Base-by-base conservation (phyloP, 2,888 invertebrate genomes). In the Troides aeacus region DNA sequence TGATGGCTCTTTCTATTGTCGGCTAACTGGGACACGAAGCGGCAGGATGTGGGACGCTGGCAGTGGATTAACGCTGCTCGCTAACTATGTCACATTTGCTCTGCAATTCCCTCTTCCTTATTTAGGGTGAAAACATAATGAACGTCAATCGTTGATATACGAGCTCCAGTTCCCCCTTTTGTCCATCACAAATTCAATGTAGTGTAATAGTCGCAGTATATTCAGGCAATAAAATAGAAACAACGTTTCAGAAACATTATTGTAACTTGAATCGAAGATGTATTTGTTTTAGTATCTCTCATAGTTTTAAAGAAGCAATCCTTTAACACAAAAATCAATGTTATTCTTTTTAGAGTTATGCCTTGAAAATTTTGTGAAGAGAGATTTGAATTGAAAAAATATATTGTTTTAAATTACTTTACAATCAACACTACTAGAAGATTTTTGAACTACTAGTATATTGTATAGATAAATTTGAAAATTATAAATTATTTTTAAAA, bases 1-100 rank as follows among this genome's bases (percentile, higher is more conserved):
- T 87, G 87, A 89, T 90, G 84, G 87, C 83, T 81, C 83, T 83
- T 73, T 74, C 73, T 72, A 76, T 77, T 84, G 83, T 81, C 71
- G 77, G 84, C 86, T 87, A 86, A 88, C 82, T 78, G 72, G 81
- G 78, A 77, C 81, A 80, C 77, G 81, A 66, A 72, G 70, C 69
- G 73, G 67, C 86, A 76, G 80, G 78, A 79, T 78, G 76, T 76
- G 73, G 77, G 74, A 75, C 77, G 72, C 61, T 71, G 71, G 72
- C 70, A 72, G 64, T 42, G 76, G 77, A 78, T 78, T 77, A 77
- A 74, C 74, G 76, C 76, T 73, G 74, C 73, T 74, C 71, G 73
- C 76, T 74, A 74, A 77, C 75, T 72, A 63, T 72, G 69, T 70
- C 72, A 72, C 71, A 72, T 74, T 73, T 74, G 64, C 72, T 74